phyloP scores from a whole-genome alignment of 2,888 invertebrate species.

The Dasysyrphus albostriatus region DNA sequence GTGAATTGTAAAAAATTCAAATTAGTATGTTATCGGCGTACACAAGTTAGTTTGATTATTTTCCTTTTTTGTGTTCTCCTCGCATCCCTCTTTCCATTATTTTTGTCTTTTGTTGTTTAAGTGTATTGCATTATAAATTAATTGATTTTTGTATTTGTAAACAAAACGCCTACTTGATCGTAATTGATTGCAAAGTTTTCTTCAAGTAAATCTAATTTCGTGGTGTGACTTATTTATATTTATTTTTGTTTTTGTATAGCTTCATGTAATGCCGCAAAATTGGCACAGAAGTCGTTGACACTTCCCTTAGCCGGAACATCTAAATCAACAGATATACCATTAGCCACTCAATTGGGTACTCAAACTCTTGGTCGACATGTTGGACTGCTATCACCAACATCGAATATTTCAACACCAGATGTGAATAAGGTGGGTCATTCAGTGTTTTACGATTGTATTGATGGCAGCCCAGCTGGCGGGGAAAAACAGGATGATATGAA shows the following conservation, averaged over 20 bases:
- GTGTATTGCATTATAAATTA: conserved; percentile 9
- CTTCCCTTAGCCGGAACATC: conserved; percentile 80
- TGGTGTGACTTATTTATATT: background rate
- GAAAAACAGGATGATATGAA: conserved; percentile 93
- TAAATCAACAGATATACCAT: conserved; percentile 68
- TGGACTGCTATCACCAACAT: conserved; percentile 73
- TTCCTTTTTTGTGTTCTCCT: background rate
- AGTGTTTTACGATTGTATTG: conserved; percentile 83
- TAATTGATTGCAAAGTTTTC: conserved; percentile 8
- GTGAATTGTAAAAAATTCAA: conserved; percentile 14
- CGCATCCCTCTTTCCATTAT: background rate
- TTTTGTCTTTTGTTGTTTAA: conserved; percentile 19
- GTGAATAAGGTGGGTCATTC: conserved; percentile 83
- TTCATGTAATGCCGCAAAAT: conserved; percentile 65
- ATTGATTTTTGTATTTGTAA: conserved; percentile 42
- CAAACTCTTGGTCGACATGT: conserved; percentile 64
- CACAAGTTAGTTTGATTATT: conserved; percentile 58
- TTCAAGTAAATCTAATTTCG: background rate
- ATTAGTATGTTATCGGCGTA: conserved; percentile 50
- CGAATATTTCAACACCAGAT: conserved; percentile 81
- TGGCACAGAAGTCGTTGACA: conserved; percentile 80
- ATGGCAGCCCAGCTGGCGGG: conserved; percentile 81
- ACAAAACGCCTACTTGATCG: conserved; percentile 54
- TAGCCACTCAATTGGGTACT: conserved; percentile 36
- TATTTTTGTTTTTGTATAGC: conserved; percentile 46